Percentiles rank a stretch among this genome's conserved stretches.
phyloP scores from a whole-genome alignment of 1,140 invertebrate genomes.

The Telenomus remus region DNA sequence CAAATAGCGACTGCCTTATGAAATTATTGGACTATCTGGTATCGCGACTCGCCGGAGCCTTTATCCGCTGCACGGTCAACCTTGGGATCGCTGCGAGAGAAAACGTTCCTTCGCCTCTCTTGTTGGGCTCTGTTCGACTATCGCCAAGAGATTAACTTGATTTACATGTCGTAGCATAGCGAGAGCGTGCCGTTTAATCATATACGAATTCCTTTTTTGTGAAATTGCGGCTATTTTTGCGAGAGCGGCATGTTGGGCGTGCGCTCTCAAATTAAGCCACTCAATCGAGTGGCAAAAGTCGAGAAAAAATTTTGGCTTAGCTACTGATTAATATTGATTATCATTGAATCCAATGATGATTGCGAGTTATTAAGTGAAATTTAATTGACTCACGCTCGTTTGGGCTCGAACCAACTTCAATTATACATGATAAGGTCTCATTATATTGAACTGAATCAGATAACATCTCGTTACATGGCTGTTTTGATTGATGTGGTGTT shows the following conservation, averaged over 20 bases:
- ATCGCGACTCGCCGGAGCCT: slow-evolving; percentile 56
- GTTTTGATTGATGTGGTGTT: slow-evolving; percentile 21
- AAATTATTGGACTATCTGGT: slow-evolving; percentile 61
- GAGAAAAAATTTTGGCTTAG: too few species aligned
- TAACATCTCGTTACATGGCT: slow-evolving; percentile 14
- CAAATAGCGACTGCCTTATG: slow-evolving; percentile 60
- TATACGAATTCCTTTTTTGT: slow-evolving; percentile 16
- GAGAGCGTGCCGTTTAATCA: slow-evolving; percentile 34
- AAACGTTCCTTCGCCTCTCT: slow-evolving; percentile 33
- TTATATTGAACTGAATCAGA: slow-evolving; percentile 16
- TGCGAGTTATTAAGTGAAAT: slow-evolving; percentile 1
- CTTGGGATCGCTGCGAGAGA: slow-evolving; percentile 42
- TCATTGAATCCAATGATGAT: not conserved
- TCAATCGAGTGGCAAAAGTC: too few species aligned
- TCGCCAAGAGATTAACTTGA: slow-evolving; percentile 57
- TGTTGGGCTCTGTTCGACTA: slow-evolving; percentile 47
- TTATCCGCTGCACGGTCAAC: slow-evolving; percentile 43
- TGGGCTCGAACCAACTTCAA: not conserved
- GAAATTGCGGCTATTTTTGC: slow-evolving; percentile 2
- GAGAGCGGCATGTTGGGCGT: not conserved
- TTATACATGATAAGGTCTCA: slow-evolving; percentile 16
- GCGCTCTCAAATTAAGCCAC: too few species aligned
- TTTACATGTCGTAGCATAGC: slow-evolving; percentile 50
- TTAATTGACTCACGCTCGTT: not conserved
- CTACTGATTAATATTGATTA: too few species aligned